Base-by-base conservation (phyloP, 2,797 vertebrate species). In the Diglossa cyanea region DNA sequence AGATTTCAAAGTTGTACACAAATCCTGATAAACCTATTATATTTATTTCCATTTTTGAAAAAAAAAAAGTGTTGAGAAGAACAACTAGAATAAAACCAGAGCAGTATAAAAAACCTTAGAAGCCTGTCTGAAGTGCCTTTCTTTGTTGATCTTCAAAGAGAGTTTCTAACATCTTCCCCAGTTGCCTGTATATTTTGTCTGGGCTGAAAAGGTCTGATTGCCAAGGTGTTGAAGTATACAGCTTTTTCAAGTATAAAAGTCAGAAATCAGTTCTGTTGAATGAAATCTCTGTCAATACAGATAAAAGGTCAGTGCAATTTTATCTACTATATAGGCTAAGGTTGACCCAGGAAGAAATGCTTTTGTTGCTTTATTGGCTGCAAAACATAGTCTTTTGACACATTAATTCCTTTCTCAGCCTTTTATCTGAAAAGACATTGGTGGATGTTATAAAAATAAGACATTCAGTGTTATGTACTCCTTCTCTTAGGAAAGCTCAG, bases 281-380 rank as follows among this genome's bases (percentile, higher is more conserved):
- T 45, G 35, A 92, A 94, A 87, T 67, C 60, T 95, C 87, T 95
- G 81, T 89, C 93, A 95, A 79, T 88, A 76, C 28, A 89, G 55
- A 85, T 87, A 91, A 95, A 96, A 93, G 84, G 92, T 87, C 90
- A 89, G 63, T 75, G 54, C 73, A 95, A 84, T 95, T 92, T 94
- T 76, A 74, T 82, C 67, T 81, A 55, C 77, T 87, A 14, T 55
- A 82, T 57, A 73, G 50, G 51, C 54, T 88, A 66, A 88, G 14
- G 42, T 4, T 88, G 85, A 88, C 68, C 68, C 65, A 51, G 62
- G 53, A 94, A 92, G 39, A 89, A 92, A 83, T 67, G 42, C 35
- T 92, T 83, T 83, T 77, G 42, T 88, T 85, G 86, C 84, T 87
- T 85, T 89, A 93, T 67, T 26, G 48, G 26, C 81, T 94, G 72